Evolutionary conservation across 2,888 invertebrate species (phyloP).

Genomic region (Belgica antarctica): DNA sequence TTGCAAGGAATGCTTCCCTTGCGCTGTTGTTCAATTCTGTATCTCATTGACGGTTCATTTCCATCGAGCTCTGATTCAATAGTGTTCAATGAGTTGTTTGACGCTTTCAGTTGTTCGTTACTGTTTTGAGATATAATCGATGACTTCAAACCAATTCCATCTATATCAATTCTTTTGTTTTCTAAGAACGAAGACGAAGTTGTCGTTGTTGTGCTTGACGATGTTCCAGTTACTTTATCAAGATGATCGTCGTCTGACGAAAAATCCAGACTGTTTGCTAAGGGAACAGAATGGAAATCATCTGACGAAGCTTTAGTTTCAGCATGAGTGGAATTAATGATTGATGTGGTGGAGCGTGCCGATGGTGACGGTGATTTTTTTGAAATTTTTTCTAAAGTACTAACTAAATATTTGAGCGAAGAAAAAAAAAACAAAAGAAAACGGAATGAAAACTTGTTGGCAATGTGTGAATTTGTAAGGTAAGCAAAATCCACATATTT

Average conservation of each 20-base stretch:
- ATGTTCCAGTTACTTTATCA: slow-evolving; percentile 26
- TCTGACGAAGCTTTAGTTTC: not conserved
- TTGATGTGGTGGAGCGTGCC: not conserved
- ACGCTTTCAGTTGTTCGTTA: slow-evolving; percentile 8
- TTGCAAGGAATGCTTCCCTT: slow-evolving; percentile 25
- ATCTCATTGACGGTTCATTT: not conserved
- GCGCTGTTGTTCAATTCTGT: slow-evolving; percentile 23
- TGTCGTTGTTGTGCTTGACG: slow-evolving; percentile 38
- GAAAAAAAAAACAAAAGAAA: not conserved
- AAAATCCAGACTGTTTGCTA: slow-evolving; percentile 36
- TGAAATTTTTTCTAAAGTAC: slow-evolving; percentile 55
- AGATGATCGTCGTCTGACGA: slow-evolving; percentile 36
- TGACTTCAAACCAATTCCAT: not conserved
- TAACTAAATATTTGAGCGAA: slow-evolving; percentile 48
- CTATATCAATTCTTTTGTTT: not conserved
- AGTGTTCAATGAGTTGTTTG: slow-evolving; percentile 25
- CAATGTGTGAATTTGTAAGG: not conserved
- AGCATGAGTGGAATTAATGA: not conserved
- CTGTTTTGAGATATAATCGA: not conserved
- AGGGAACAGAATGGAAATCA: slow-evolving; percentile 16
- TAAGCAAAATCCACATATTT: too few species aligned
- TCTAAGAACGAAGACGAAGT: slow-evolving; percentile 33
- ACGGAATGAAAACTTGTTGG: not conserved
- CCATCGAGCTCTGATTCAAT: slow-evolving; percentile 21
- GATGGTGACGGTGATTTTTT: slow-evolving; percentile 47